Evolutionary conservation across 1,140 invertebrate species (phyloP).

Genomic region (Aphelinus certus): DNA sequence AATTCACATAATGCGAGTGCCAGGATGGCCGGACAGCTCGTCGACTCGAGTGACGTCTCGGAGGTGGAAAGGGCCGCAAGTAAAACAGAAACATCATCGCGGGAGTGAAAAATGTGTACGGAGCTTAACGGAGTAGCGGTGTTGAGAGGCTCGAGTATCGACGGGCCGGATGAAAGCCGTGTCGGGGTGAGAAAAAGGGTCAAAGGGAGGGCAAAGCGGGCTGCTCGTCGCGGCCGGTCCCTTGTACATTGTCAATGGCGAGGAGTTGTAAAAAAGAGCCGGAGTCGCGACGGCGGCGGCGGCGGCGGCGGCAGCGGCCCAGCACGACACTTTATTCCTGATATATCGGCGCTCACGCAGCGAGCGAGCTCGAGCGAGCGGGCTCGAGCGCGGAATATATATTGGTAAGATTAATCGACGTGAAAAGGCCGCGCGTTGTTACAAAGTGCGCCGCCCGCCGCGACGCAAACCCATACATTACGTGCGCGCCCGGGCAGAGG

Average conservation of each 20-base stretch:
- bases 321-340: slow-evolving; percentile 62
- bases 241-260: slow-evolving; percentile 5
- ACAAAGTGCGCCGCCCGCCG: slow-evolving; percentile 67
- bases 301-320: slow-evolving; percentile 45
- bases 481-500: slow-evolving; percentile 17
- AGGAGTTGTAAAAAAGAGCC: slow-evolving; percentile 1
- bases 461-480: slow-evolving; percentile 64
- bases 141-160: too few species aligned
- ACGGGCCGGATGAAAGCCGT: too few species aligned
- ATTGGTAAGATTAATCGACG: slow-evolving; percentile 66
- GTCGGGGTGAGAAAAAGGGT: too few species aligned
- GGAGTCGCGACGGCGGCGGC: background rate
- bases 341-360: slow-evolving; percentile 57
- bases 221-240: too few species aligned
- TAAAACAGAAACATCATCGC: too few species aligned
- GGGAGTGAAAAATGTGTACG: too few species aligned
- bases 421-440: slow-evolving; percentile 60
- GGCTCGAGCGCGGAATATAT: slow-evolving; percentile 51
- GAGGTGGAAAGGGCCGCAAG: too few species aligned
- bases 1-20: too few species aligned
- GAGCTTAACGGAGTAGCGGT: too few species aligned
- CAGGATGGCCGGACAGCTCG: too few species aligned
- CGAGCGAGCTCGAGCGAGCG: slow-evolving; percentile 38
- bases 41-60: too few species aligned
- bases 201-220: too few species aligned